Conservation (phyloP, 2,888 invertebrate genomes). For the Sarcophaga caerulescens region DNA sequence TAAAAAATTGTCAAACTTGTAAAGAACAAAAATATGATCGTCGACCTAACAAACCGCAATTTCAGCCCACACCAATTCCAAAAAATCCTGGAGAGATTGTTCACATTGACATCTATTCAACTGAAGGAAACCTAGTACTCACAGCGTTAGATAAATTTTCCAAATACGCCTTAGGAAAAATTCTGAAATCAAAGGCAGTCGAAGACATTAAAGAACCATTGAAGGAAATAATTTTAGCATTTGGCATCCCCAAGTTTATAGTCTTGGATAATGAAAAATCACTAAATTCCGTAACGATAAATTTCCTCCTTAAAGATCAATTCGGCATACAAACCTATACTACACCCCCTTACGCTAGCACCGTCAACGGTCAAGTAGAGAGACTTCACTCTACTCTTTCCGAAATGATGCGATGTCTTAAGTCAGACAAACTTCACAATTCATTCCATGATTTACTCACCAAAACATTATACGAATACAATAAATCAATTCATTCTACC, state of each 20-base stretch:
- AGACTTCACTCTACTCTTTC: constrained; percentile 37
- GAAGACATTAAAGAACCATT: constrained; percentile 38
- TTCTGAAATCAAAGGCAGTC: constrained; percentile 18
- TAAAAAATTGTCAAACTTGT: not conserved
- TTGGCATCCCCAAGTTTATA: constrained; percentile 34
- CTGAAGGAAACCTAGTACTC: constrained; percentile 24
- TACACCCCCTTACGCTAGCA: constrained; percentile 41
- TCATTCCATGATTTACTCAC: constrained; percentile 32
- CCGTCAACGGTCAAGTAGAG: constrained; percentile 45
- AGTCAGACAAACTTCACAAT: constrained; percentile 26
- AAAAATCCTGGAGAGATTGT: not conserved
- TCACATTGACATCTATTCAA: not conserved
- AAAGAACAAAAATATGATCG: constrained; percentile 24
- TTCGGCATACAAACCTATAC: constrained; percentile 38
- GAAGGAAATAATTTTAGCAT: constrained; percentile 26
- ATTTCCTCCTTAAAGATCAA: constrained; percentile 36
- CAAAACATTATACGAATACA: constrained; percentile 27
- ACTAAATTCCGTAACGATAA: constrained; percentile 38
- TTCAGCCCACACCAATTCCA: constrained; percentile 21
- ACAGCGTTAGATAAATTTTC: constrained; percentile 36
- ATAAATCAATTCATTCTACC: constrained; percentile 20
- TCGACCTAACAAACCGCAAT: constrained; percentile 25
- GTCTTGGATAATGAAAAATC: constrained; percentile 53
- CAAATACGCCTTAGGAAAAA: constrained; percentile 20
- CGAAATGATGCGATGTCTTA: not conserved